Evolutionary conservation across 2,888 invertebrate species (phyloP), one percentile per base, ranked within the genome.

Genomic region (Apotomis betuletana): DNA sequence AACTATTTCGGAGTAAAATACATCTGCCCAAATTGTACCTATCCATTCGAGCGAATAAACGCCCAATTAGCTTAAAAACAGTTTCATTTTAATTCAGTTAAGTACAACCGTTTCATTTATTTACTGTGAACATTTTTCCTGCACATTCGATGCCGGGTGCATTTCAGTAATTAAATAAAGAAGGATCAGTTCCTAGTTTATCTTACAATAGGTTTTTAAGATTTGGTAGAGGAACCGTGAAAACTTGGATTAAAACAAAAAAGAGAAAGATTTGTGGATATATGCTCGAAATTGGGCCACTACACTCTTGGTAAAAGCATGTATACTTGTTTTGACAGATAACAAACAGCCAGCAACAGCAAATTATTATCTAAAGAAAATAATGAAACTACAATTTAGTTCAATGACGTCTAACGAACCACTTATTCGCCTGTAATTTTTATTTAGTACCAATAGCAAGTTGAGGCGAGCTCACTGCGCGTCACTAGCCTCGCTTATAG

Each of bases 51-150:
- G 36, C 54, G 46, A 69, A 41, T 15, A 65, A 36, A 63, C n/a
- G 15, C 38, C 9, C 57, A 57, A 63, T 62, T 62, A 55, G 55
- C 55, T 62, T 55, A 44, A 69, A 68, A 69, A 60, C 49, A 67
- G 38, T 38, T 51, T 57, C 49, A 38, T 51, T 69, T 62, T 46
- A 63, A 57, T 51, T 38, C 12, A 38, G 49, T 69, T 54, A 57
- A 63, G 38, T 51, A 49, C 38, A 51, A 27, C 51, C 10, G 51
- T 57, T 38, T 52, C 57, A 44, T 51, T 63, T 57, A 57, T 61
- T 57, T 51, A 65, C 65, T 57, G 63, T 69, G 73, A 74, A 67
- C 58, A 49, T 49, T 49, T 49, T 49, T 6, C 44, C 44, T 44
- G 13, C n/a, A 44, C 9, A 9, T 4, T 9, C 44, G 13, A 60